Evolutionary conservation across 2,113 vertebrate species (phyloP), one percentile per base, ranked within the genome.

Genomic region (Corythaeola cristata): DNA sequence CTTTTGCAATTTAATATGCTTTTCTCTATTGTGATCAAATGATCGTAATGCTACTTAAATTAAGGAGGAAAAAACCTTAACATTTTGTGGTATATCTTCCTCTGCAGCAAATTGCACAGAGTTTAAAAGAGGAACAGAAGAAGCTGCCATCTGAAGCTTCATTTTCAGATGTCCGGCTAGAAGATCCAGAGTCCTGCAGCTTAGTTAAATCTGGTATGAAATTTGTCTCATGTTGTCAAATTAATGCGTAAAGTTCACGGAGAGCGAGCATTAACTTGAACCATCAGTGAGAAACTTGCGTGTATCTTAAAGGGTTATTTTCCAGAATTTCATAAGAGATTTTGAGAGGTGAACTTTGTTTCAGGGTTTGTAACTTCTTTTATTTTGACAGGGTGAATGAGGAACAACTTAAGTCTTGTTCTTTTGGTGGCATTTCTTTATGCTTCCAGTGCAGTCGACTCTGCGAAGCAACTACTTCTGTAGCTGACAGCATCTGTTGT

Each of bases 121-220:
- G 99, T 95, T 98, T 99, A 94, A 99, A 99, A 97, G 99, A 99
- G 59, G 99, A 99, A 74, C 99, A 99, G 97, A 98, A 98, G 98
- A 99, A 98, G 91, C 33, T 97, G 87, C 96, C 97, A 26, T 97
- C 98, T 52, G 99, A 99, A 90, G 76, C 98, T 60, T 97, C 97
- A 0, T 99, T 99, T 98, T 99, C 99, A 59, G 99, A 99, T 73
- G 98, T 99, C 66, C 98, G 93, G 63, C 98, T 99, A 45, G 99
- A 99, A 95, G 99, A 99, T 94, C 83, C 98, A 0, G 98, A 98
- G 19, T 96, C 97, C 26, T 98, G 97, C 94, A 98, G 95, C 93
- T 97, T 98, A 81, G 98, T 97, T 67, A 99, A 98, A 96, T 97
- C 98, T 73, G 98, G 99, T 99, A 97, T 75, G 74, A 88, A 52